Evolutionary conservation across 2,113 vertebrate genomes (phyloP).

Genomic region (Archocentrus centrarchus): DNA sequence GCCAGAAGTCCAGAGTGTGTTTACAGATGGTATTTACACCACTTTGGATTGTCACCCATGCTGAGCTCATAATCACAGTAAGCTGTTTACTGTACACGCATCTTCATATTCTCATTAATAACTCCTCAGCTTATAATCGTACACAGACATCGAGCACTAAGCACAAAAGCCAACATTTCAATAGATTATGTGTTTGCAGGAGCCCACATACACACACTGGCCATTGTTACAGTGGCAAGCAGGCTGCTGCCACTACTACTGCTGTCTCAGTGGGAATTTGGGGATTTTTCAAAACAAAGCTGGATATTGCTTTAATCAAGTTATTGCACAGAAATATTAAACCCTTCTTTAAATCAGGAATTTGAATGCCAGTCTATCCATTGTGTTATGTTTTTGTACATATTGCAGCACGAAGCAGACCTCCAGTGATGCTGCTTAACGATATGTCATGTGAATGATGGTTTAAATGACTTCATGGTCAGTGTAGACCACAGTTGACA

Average conservation of each 20-base stretch:
- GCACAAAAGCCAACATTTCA: conserved; percentile 33
- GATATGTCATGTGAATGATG: background rate
- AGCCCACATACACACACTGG: background rate
- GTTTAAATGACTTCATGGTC: background rate
- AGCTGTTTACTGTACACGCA: conserved; percentile 35
- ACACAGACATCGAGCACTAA: background rate
- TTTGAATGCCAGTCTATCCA: background rate
- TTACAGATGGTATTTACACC: conserved; percentile 47
- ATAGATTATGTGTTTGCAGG: conserved; percentile 25
- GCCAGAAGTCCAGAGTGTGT: conserved; percentile 53
- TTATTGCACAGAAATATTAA: background rate
- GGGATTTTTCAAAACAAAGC: conserved; percentile 16
- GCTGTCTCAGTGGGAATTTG: background rate
- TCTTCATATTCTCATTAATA: conserved; percentile 36
- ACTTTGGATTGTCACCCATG: background rate
- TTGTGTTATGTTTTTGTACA: background rate
- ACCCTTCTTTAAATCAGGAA: background rate
- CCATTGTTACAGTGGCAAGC: background rate
- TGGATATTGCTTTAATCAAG: background rate
- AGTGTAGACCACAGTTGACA: too few species aligned
- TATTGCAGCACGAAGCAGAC: background rate
- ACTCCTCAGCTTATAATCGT: background rate
- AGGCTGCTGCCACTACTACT: conserved; percentile 18
- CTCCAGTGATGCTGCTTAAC: background rate
- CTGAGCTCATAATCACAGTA: conserved; percentile 33